phyloP scores from a whole-genome alignment of 92 coral and sea anemone species.

The Parazoanthus atlanticus region DNA sequence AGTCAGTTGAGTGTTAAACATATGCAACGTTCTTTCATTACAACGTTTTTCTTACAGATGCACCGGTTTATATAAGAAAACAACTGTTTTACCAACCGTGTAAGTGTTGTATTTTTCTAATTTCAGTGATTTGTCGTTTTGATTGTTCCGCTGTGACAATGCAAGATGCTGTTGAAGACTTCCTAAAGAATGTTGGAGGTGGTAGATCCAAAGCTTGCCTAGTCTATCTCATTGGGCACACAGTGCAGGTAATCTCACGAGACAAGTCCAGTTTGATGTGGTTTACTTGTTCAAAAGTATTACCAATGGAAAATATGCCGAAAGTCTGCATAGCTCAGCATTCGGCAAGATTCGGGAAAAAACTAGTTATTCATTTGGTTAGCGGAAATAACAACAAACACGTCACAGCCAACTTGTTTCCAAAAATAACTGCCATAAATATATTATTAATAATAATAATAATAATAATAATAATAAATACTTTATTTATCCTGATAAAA shows the following conservation, averaged over 20 bases:
- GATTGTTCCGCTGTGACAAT: slow-evolving; percentile 22
- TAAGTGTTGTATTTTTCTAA: background rate
- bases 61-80: background rate
- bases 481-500: no score
- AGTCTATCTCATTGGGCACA: slow-evolving; percentile 76
- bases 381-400: no score
- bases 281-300: background rate
- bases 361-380: no score
- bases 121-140: background rate
- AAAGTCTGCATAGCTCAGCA: no score
- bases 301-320: background rate
- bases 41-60: background rate
- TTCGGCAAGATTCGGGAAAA: no score
- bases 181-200: background rate
- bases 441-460: no score
- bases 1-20: background rate
- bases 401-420: no score
- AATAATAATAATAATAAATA: no score
- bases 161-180: slow-evolving; percentile 11
- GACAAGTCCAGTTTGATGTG: background rate
- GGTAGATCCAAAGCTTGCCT: slow-evolving; percentile 48
- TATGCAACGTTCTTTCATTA: background rate
- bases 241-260: slow-evolving; percentile 61
- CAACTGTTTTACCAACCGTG: background rate
- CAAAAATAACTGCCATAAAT: background rate